Evolutionary conservation across 2,888 invertebrate species (phyloP).

Genomic region (Gandaritis pyraliata): DNA sequence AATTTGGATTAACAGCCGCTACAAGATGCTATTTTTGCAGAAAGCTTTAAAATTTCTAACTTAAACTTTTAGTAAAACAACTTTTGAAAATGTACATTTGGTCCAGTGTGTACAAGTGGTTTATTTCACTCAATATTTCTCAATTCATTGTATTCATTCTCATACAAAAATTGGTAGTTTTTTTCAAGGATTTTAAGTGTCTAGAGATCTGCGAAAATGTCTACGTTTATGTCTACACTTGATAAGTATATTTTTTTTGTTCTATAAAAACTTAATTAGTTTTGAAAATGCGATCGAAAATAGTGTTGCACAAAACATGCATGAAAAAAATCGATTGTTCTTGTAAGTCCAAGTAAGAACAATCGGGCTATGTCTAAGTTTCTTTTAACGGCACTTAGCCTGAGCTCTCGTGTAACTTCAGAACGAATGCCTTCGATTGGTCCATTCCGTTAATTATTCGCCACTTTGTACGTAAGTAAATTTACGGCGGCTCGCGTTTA

Average conservation of each 20-base stretch:
- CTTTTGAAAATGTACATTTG: too few relatives aligned
- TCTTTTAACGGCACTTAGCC: slow-evolving; percentile 82
- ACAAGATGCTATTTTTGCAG: not conserved
- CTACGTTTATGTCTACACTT: too few relatives aligned
- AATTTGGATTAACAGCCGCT: slow-evolving; percentile 69
- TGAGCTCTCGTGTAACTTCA: slow-evolving; percentile 76
- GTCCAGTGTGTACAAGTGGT: too few relatives aligned
- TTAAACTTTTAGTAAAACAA: too few relatives aligned
- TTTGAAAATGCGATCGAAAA: too few relatives aligned
- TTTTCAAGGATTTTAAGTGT: too few relatives aligned
- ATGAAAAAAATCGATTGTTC: not conserved
- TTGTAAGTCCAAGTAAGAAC: slow-evolving; percentile 63
- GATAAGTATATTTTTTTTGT: too few relatives aligned
- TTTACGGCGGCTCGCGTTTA: slow-evolving; percentile 75
- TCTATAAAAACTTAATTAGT: too few relatives aligned
- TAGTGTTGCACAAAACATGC: not conserved
- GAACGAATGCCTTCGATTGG: slow-evolving; percentile 82
- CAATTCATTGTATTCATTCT: too few relatives aligned
- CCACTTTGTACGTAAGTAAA: slow-evolving; percentile 83
- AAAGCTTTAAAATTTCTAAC: not conserved
- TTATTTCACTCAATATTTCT: too few relatives aligned
- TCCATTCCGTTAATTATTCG: slow-evolving; percentile 84
- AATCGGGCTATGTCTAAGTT: slow-evolving; percentile 81
- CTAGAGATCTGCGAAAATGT: too few relatives aligned
- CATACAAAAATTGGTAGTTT: too few relatives aligned